Conservation (phyloP, 2,888 invertebrate species). For the Taphrorychus bicolor region DNA sequence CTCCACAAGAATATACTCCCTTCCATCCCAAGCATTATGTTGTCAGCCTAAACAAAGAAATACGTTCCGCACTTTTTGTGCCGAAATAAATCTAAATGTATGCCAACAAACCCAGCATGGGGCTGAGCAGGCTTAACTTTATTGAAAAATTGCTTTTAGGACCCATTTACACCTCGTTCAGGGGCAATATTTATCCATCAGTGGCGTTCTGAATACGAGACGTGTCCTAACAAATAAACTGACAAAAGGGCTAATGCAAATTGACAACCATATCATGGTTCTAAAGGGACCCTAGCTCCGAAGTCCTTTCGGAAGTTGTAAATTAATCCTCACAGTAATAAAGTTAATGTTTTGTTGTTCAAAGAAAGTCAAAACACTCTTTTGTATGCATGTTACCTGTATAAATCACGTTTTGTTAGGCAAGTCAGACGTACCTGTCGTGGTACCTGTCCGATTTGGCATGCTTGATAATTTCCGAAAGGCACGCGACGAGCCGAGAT, state of each 20-base stretch:
- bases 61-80: conserved; percentile 43
- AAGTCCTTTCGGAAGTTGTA: background rate
- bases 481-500: too few relatives aligned
- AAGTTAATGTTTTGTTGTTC: too few relatives aligned
- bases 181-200: background rate
- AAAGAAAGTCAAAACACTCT: background rate
- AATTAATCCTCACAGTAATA: too few relatives aligned
- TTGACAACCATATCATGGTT: background rate
- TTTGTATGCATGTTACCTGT: background rate
- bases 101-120: conserved; percentile 45
- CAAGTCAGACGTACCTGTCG: background rate
- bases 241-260: background rate
- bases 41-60: conserved; percentile 42
- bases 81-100: conserved; percentile 46
- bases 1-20: too few relatives aligned
- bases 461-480: background rate
- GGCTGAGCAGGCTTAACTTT: conserved; percentile 37
- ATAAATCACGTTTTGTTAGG: background rate
- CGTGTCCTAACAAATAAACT: background rate
- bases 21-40: conserved; percentile 36
- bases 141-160: conserved; percentile 20
- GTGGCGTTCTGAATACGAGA: too few relatives aligned
- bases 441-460: background rate
- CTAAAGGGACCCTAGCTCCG: background rate
- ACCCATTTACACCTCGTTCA: background rate